These are phyloP conservation scores for Lobophora halterata DNA, from an alignment of 2,888 invertebrate species.

Conservation along the genomic window DNA sequence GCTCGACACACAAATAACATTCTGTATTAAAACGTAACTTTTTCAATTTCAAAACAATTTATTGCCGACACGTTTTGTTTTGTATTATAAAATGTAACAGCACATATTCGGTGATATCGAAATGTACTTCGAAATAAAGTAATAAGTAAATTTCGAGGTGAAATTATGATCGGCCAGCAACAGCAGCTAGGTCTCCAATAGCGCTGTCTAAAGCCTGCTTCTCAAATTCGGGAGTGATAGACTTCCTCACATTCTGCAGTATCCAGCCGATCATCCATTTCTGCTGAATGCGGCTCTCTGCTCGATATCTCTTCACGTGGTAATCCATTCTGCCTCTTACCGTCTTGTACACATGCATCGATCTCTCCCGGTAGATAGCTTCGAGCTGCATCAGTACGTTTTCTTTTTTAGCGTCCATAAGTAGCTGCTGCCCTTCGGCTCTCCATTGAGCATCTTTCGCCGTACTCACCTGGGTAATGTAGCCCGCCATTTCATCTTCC, in stretches of 20 bases:
- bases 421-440: constrained; percentile 86
- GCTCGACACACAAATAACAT: constrained; percentile 6
- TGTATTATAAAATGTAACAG: constrained; percentile 7
- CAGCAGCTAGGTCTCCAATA: constrained; percentile 87
- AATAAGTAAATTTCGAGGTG: not conserved
- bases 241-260: constrained; percentile 87
- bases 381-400: constrained; percentile 96
- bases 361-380: constrained; percentile 88
- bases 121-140: no score
- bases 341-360: constrained; percentile 71
- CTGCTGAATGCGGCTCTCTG: constrained; percentile 91
- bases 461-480: constrained; percentile 76
- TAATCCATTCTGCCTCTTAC: constrained; percentile 93
- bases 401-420: constrained; percentile 93
- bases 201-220: constrained; percentile 92
- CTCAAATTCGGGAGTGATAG: constrained; percentile 92
- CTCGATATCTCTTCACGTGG: constrained; percentile 89
- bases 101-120: no score
- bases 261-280: constrained; percentile 97
- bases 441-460: constrained; percentile 87
- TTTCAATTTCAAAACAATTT: constrained; percentile 9
- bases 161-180: constrained; percentile 71
- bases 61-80: constrained; percentile 3
- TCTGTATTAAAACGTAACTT: constrained; percentile 5
- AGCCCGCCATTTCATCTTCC: constrained; percentile 61